phyloP scores from a whole-genome alignment of 1,140 invertebrate species.

The Drosophila ironensis region DNA sequence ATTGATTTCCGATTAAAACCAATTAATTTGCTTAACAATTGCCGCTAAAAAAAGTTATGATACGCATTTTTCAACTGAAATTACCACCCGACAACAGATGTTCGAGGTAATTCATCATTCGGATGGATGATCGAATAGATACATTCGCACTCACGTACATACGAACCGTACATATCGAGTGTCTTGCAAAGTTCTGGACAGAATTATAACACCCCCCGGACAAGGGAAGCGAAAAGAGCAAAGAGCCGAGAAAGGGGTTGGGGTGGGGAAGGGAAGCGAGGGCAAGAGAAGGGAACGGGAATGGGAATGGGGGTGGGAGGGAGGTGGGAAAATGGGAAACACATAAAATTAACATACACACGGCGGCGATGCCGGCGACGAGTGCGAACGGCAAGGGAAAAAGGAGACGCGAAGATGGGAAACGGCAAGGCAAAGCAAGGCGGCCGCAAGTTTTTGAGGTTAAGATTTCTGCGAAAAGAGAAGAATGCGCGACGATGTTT shows the following conservation, averaged over 20 bases:
- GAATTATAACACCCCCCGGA: slow-evolving; percentile 18
- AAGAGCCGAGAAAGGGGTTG: neutral
- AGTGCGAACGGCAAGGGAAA: slow-evolving; percentile 30
- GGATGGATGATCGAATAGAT: neutral
- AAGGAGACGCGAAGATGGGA: slow-evolving; percentile 27
- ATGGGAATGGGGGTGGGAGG: slow-evolving; percentile 6
- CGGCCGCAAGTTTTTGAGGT: slow-evolving; percentile 64
- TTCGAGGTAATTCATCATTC: neutral
- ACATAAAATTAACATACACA: slow-evolving; percentile 74
- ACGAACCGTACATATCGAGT: neutral
- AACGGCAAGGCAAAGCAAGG: slow-evolving; percentile 37
- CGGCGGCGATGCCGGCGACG: slow-evolving; percentile 25
- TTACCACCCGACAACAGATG: neutral
- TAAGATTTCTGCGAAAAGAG: slow-evolving; percentile 63
- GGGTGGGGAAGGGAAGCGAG: neutral
- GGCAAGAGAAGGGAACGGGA: slow-evolving; percentile 1
- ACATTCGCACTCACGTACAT: neutral
- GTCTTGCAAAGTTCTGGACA: slow-evolving; percentile 11
- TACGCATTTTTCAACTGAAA: no score
- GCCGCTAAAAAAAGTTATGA: no score
- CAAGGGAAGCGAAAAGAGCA: slow-evolving; percentile 28
- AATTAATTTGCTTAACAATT: no score
- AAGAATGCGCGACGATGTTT: slow-evolving; percentile 46
- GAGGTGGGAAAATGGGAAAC: slow-evolving; percentile 52
- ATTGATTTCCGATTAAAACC: no score